phyloP scores from a whole-genome alignment of 2,113 vertebrate genomes.

The Toxostoma redivivum region DNA sequence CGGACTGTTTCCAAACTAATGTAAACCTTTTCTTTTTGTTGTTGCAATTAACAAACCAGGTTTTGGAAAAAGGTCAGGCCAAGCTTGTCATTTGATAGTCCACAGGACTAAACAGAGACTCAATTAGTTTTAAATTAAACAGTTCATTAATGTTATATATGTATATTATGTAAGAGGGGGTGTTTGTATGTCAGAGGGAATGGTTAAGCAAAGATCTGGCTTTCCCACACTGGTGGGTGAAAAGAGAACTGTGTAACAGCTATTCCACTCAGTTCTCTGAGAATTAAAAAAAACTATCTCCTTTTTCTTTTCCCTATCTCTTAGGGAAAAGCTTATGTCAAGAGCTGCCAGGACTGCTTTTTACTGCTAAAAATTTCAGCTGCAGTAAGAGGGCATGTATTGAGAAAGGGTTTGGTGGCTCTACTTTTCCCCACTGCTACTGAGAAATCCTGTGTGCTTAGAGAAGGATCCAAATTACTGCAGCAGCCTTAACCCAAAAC shows the following conservation, averaged over 20 bases:
- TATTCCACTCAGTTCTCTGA: background rate
- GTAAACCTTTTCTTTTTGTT: background rate
- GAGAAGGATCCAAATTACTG: background rate
- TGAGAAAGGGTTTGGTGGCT: background rate
- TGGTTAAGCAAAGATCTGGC: background rate
- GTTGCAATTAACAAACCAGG: background rate
- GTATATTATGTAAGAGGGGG: background rate
- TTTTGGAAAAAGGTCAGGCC: background rate
- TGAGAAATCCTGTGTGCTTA: background rate
- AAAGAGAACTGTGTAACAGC: background rate
- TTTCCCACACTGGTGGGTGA: background rate
- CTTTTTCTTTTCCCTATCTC: background rate
- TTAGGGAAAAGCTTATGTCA: background rate
- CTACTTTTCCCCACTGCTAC: background rate
- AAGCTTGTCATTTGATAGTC: background rate
- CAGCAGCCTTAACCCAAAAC: background rate
- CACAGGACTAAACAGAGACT: background rate
- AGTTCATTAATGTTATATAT: background rate
- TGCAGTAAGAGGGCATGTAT: background rate
- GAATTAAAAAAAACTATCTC: background rate
- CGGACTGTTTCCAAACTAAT: background rate
- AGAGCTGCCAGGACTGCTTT: background rate
- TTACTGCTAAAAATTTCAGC: background rate
- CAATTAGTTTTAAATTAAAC: background rate
- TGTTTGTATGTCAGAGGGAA: background rate